Evolutionary conservation across 2,797 vertebrate genomes (phyloP), one percentile per base, ranked within the genome.

Genomic region (Danio albolineatus): DNA sequence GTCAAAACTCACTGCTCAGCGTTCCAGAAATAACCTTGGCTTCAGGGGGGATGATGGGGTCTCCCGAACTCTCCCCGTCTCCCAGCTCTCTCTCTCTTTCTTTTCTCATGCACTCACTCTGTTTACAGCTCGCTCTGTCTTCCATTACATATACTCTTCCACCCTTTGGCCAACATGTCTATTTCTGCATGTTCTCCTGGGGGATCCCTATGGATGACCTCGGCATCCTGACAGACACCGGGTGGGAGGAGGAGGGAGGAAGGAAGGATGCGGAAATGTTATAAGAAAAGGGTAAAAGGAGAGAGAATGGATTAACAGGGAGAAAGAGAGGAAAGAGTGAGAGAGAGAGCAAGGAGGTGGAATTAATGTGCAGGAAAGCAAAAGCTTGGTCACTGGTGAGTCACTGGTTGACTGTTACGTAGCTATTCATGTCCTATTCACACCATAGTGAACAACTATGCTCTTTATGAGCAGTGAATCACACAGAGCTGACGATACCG

Each of bases 281-380:
- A 19, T 39, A 41, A 53, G 17, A 14, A 14, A 28, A 16, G 57
- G 16, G 14, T n/a, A 60, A 10, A 36, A 62, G 28, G 28, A 21
- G 16, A 46, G 36, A 43, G 10, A 48, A 44, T 44, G 13, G 54
- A 53, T 69, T 59, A 19, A 46, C 43, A 4, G 13, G 44, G n/a
- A 53, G 17, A 53, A 28, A n/a, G 7, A 54, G 7, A 65, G 19
- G 5, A 13, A 66, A 10, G 51, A 56, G 54, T 65, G 71, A 28
- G 72, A 64, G 72, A 64, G 56, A 66, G 72, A 83, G 86, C 82
- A 85, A 85, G 88, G 87, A 90, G 85, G 86, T 41, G 72, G 91
- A 74, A 70, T 19, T 44, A 60, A 81, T 60, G 14, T 59, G 38
- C 28, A 64, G 19, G 43, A 51, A 73, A 53, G 61, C 48, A 53